Evolutionary conservation across 2,797 vertebrate species (phyloP), one percentile per base, ranked within the genome.

Genomic region (Bradypus variegatus): DNA sequence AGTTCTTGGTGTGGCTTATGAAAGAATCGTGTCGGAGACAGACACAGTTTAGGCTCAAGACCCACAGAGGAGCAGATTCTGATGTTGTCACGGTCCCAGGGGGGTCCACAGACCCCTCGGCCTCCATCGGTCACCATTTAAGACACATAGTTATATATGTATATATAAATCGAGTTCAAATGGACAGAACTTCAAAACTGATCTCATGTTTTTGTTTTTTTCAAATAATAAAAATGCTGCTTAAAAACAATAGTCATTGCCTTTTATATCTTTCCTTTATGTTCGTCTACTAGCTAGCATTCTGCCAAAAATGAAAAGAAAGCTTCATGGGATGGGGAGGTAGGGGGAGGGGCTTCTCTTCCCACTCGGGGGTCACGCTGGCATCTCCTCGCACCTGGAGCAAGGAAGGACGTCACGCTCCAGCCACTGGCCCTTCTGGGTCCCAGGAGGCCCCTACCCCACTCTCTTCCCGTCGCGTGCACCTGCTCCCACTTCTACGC

Each of bases 221-320:
- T 97, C 96, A 97, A 96, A 96, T 96, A 96, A 96, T 97, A 97
- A 89, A 96, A 97, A 97, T 96, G 95, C 96, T 93, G 88, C 89
- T 95, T 95, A 94, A 92, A 95, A 96, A 93, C 94, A 93, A 95
- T 79, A 93, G 72, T 96, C 97, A 97, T 96, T 94, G 97, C 96
- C 97, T 95, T 60, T 95, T 93, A 94, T 89, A 94, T 96, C 96
- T 95, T 96, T 95, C 95, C 95, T 95, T 96, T 94, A 93, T 90
- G 96, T 96, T 93, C 91, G 92, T 92, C 91, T 93, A 94, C 95
- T 93, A 92, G 94, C 93, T 94, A 94, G 96, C 92, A 93, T 96
- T 94, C 89, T 94, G 94, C 95, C 45, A 25, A 88, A 95, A 94
- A 94, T 18, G 93, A 92, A 88, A 91, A 92, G 89, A 86, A 93